Percentiles rank a stretch among this genome's conserved stretches.
phyloP scores from a whole-genome alignment of 2,888 invertebrate species.

The Megaustenia siamemsis region DNA sequence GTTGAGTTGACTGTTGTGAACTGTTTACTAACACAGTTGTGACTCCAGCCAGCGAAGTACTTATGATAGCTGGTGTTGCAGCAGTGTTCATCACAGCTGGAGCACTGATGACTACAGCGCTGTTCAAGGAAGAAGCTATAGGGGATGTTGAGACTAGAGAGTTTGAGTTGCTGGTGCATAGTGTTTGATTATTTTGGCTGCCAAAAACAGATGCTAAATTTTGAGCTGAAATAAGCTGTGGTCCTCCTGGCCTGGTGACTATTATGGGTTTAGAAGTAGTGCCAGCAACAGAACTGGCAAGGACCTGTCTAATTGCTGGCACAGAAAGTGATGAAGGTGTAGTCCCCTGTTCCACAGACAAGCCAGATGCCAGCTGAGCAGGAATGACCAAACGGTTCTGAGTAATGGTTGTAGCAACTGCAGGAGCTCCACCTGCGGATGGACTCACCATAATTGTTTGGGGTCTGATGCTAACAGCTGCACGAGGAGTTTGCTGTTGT shows the following conservation, averaged over 20 bases:
- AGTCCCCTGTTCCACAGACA: background rate
- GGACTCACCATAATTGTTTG: slow-evolving; percentile 58
- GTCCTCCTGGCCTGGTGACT: slow-evolving; percentile 41
- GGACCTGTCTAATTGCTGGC: slow-evolving; percentile 47
- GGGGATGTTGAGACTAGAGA: slow-evolving; percentile 12
- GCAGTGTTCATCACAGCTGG: slow-evolving; percentile 33
- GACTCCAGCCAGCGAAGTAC: slow-evolving; percentile 30
- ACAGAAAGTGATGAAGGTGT: slow-evolving; percentile 46
- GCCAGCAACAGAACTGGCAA: slow-evolving; percentile 16
- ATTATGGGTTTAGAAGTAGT: slow-evolving; percentile 39
- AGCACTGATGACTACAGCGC: slow-evolving; percentile 51
- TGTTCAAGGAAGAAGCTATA: slow-evolving; percentile 28
- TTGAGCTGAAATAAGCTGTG: slow-evolving; percentile 49
- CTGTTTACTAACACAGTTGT: slow-evolving; percentile 49
- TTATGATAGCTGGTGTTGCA: slow-evolving; percentile 16
- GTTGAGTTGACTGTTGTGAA: slow-evolving; percentile 57
- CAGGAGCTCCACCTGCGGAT: slow-evolving; percentile 56
- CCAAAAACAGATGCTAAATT: slow-evolving; percentile 34
- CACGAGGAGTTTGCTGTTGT: slow-evolving; percentile 43
- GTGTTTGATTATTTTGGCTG: background rate
- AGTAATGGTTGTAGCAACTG: slow-evolving; percentile 51
- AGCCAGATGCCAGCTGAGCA: slow-evolving; percentile 52
- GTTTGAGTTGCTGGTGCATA: background rate
- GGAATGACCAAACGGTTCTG: slow-evolving; percentile 63
- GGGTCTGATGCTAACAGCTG: slow-evolving; percentile 58